phyloP scores from a whole-genome alignment of 53 echinoderm and acorn worm genomes.

The Arbacia lixula region DNA sequence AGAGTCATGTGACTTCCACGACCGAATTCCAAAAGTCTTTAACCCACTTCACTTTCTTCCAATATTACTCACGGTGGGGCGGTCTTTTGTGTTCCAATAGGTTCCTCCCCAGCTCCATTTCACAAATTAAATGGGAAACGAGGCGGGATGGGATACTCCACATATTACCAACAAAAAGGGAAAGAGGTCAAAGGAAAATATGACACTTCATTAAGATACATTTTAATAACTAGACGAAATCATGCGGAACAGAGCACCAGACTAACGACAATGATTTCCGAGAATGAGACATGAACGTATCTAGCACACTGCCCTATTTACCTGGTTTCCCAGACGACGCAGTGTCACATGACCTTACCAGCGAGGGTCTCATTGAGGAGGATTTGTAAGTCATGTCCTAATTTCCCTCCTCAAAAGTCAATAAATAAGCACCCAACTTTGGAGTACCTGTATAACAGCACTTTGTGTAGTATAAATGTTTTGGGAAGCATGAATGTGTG shows the following conservation, averaged over 20 bases:
- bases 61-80: neutral
- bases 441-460: no score
- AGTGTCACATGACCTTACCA: constrained; percentile 27
- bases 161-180: neutral
- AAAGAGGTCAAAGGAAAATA: no score
- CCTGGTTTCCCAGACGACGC: constrained; percentile 27
- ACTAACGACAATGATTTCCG: constrained; percentile 1
- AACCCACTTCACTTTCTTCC: neutral
- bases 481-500: no score
- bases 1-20: constrained; percentile 39
- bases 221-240: constrained; percentile 40
- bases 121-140: constrained; percentile 20
- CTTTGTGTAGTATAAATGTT: no score
- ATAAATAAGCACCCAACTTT: no score
- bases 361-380: neutral
- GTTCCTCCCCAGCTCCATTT: no score
- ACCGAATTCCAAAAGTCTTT: neutral
- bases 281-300: constrained; percentile 12
- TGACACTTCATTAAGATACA: constrained; percentile 19
- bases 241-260: constrained; percentile 1
- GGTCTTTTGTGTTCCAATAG: no score
- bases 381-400: constrained; percentile 33
- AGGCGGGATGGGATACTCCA: constrained; percentile 22
- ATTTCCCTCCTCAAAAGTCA: no score
- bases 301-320: constrained; percentile 50